Percentiles rank a stretch among this genome's conserved stretches.
These are phyloP conservation scores for Dipodomys spectabilis DNA, from an alignment of 2,113 vertebrate species.

Conservation along the genomic window DNA sequence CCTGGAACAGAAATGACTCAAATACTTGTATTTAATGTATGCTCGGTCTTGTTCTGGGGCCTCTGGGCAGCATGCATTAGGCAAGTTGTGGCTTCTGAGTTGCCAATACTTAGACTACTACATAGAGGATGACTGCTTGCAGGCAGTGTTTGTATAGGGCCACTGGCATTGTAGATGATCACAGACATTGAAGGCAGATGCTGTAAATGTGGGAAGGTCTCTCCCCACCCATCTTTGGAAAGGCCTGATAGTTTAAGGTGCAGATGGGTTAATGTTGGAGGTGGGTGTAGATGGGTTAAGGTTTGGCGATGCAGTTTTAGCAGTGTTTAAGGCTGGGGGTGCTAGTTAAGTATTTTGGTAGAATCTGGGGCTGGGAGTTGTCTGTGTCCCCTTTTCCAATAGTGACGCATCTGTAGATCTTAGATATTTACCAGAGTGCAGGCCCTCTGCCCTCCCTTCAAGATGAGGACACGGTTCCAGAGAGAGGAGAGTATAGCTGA, in stretches of 20 bases:
- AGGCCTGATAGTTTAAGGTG: too few relatives aligned
- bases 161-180: neutral
- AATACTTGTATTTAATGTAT: neutral
- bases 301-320: too few relatives aligned
- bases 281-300: too few relatives aligned
- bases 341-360: neutral
- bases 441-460: neutral
- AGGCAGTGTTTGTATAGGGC: neutral
- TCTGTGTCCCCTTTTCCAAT: neutral
- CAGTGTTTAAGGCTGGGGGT: too few relatives aligned
- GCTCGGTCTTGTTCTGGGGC: neutral
- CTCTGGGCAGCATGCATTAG: neutral
- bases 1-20: constrained; percentile 36
- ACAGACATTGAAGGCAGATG: neutral
- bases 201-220: neutral
- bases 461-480: neutral
- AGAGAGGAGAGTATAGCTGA: neutral
- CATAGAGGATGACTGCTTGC: neutral
- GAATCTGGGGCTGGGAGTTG: neutral
- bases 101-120: neutral
- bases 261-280: too few relatives aligned
- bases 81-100: constrained; percentile 12
- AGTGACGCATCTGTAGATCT: neutral
- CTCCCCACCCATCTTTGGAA: neutral
- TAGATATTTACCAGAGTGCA: neutral